Percentiles rank a stretch among this genome's conserved stretches.
These are phyloP conservation scores for Orius insidiosus DNA, from an alignment of 1,140 invertebrate species.

Conservation along the genomic window DNA sequence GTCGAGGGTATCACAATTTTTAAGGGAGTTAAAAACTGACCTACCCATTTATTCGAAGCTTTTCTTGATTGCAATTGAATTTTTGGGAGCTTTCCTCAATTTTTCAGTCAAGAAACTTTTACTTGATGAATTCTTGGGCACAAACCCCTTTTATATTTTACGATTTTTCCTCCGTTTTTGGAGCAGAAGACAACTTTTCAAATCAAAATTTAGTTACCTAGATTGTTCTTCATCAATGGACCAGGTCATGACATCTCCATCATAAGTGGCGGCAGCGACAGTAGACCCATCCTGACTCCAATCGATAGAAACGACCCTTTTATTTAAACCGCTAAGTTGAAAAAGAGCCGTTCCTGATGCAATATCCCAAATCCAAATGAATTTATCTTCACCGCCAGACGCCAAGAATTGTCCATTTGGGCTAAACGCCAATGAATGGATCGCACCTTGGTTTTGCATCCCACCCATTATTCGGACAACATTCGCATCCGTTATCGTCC, in stretches of 20 bases:
- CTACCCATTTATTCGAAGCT: too few species aligned
- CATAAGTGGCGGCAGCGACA: slow-evolving; percentile 40
- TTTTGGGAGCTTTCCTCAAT: too few species aligned
- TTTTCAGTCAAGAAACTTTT: too few species aligned
- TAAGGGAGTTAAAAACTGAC: too few species aligned
- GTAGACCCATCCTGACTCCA: slow-evolving; percentile 41
- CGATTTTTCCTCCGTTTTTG: too few species aligned
- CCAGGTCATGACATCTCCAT: slow-evolving; percentile 42
- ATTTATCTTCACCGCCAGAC: slow-evolving; percentile 47
- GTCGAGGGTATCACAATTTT: too few species aligned
- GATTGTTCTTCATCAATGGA: slow-evolving; percentile 24
- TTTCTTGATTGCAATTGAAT: too few species aligned
- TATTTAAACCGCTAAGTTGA: slow-evolving; percentile 41
- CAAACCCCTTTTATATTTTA: too few species aligned
- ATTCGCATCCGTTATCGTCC: slow-evolving; percentile 44
- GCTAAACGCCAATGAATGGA: slow-evolving; percentile 46
- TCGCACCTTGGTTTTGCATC: slow-evolving; percentile 31
- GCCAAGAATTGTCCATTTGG: slow-evolving; percentile 51
- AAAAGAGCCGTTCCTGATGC: slow-evolving; percentile 36
- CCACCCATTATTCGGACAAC: slow-evolving; percentile 40
- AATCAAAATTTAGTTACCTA: slow-evolving; percentile 11
- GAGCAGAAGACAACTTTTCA: too few species aligned
- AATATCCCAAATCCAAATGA: slow-evolving; percentile 51
- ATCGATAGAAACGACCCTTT: slow-evolving; percentile 37
- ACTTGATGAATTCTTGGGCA: too few species aligned